Percentiles rank a stretch among this genome's conserved stretches.
These are phyloP conservation scores for Turnix velox DNA, from an alignment of 2,113 vertebrate genomes.

Conservation along the genomic window DNA sequence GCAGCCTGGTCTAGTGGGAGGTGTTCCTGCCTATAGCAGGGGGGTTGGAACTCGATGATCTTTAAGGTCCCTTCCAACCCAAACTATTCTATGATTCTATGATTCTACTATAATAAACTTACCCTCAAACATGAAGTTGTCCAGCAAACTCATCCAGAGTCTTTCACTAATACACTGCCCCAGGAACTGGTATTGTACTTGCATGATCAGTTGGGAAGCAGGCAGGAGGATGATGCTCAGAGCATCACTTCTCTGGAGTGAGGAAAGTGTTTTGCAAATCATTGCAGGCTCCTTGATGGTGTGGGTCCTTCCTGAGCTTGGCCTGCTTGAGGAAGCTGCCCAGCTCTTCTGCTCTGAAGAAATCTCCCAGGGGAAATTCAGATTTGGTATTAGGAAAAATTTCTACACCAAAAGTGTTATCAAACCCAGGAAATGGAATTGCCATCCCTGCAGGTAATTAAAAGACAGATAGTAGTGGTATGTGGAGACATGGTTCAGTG, in stretches of 20 bases:
- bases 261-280: background rate
- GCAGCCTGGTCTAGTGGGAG: no score
- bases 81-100: no score
- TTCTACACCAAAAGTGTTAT: no score
- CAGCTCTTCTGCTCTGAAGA: background rate
- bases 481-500: no score
- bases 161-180: background rate
- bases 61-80: no score
- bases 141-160: background rate
- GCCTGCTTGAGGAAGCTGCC: background rate
- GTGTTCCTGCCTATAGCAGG: no score
- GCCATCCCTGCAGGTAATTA: no score
- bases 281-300: fast-evolving
- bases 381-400: no score
- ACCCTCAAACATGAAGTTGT: background rate
- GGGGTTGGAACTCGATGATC: no score
- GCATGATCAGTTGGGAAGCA: fast-evolving
- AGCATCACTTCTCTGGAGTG: background rate
- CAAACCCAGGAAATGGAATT: no score
- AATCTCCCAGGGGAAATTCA: background rate
- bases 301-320: background rate
- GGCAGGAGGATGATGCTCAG: background rate
- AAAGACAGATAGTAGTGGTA: no score
- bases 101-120: background rate
- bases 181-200: fast-evolving